A percentile compares a stretch with the other conserved stretches of the same genome.
Conservation (phyloP, 2,113 vertebrate species). For the Gavialis gangeticus region DNA sequence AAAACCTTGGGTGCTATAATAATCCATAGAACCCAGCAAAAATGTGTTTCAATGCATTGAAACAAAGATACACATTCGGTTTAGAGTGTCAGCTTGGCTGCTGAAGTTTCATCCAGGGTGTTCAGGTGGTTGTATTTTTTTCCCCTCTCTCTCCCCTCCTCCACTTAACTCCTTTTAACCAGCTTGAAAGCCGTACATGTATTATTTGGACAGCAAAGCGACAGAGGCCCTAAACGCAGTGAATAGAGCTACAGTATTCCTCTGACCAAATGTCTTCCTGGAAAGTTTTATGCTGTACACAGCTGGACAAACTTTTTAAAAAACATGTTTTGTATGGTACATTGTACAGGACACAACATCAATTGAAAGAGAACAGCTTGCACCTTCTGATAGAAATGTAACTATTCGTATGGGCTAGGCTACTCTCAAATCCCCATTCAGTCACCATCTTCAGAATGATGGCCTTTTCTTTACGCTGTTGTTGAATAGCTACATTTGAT, state of each 20-base stretch:
- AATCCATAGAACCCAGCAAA: constrained; percentile 39
- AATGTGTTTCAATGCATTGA: constrained; percentile 18
- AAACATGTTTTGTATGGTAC: background rate
- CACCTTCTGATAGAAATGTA: background rate
- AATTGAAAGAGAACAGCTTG: background rate
- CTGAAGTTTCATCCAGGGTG: background rate
- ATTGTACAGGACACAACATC: background rate
- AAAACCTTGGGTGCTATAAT: constrained; percentile 66
- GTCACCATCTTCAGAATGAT: accelerated
- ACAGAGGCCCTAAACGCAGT: background rate
- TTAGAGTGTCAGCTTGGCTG: background rate
- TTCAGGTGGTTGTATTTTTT: background rate
- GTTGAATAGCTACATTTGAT: accelerated
- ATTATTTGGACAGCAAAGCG: background rate
- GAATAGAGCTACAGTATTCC: background rate
- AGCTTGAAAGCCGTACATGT: background rate
- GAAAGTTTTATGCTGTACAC: background rate
- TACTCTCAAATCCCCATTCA: accelerated
- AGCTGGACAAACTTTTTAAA: constrained; percentile 1
- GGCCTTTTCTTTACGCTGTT: accelerated
- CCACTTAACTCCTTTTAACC: background rate
- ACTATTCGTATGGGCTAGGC: background rate
- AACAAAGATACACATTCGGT: background rate
- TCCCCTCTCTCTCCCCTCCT: background rate
- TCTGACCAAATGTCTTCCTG: background rate